A percentile compares a stretch with the other conserved stretches of the same genome.
Conservation (phyloP, 2,113 vertebrate genomes). For the Choloepus hoffmanni region DNA sequence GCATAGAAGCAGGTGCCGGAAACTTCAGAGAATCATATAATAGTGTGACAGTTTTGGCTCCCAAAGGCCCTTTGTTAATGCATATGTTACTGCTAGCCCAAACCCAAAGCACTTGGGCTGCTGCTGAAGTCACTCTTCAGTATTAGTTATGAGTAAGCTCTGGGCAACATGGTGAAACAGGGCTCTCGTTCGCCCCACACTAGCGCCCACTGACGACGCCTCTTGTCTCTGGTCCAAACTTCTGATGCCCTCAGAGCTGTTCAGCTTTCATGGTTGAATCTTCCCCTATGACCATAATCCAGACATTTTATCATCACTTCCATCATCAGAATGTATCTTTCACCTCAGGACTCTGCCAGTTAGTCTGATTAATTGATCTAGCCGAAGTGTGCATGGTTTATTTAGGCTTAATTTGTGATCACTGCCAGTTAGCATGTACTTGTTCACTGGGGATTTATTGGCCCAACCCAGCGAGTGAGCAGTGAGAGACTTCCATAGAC, state of each 20-base stretch:
- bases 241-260: not conserved
- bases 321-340: slow-evolving; percentile 16
- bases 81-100: not conserved
- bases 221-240: too few relatives aligned
- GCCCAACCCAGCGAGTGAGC: not conserved
- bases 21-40: not conserved
- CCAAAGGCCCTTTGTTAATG: not conserved
- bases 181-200: not conserved
- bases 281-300: not conserved
- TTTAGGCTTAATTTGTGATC: slow-evolving; percentile 15
- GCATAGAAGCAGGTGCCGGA: not conserved
- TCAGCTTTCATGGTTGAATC: not conserved
- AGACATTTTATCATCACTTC: not conserved
- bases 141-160: not conserved
- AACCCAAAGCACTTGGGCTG: not conserved
- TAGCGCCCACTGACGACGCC: not conserved
- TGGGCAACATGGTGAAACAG: not conserved
- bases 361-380: slow-evolving; percentile 16
- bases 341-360: not conserved
- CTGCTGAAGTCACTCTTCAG: not conserved
- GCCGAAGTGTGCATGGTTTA: not conserved
- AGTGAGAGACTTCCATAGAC: rapidly evolving
- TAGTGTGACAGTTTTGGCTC: not conserved
- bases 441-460: not conserved
- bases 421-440: not conserved